A percentile compares a stretch with the other conserved stretches of the same genome.
Evolutionary conservation across 2,797 vertebrate species (phyloP).

Genomic region (Smutsia gigantea): DNA sequence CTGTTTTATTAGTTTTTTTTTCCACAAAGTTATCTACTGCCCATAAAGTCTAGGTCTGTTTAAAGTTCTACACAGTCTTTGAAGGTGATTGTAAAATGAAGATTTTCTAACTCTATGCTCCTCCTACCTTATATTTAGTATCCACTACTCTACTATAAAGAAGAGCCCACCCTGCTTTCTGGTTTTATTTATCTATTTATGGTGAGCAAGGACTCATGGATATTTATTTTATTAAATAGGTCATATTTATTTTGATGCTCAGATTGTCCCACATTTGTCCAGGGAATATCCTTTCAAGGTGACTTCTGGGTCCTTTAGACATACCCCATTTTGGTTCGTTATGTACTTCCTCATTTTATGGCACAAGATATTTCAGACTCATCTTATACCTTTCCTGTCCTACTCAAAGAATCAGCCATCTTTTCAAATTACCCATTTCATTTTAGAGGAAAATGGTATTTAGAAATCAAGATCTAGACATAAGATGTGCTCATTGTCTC

Average conservation of each 20-base stretch:
- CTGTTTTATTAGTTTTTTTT: conserved; percentile 23
- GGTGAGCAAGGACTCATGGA: neutral
- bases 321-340: neutral
- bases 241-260: conserved; percentile 16
- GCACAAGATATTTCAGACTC: neutral
- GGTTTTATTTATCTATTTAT: neutral
- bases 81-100: neutral
- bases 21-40: neutral
- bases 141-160: neutral
- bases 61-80: neutral
- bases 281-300: neutral
- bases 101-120: neutral
- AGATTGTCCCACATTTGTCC: neutral
- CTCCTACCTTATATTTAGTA: neutral
- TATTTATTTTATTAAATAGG: neutral
- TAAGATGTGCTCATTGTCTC: neutral
- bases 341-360: neutral
- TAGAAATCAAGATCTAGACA: neutral
- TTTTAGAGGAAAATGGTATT: neutral
- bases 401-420: neutral
- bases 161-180: neutral
- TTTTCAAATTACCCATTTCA: neutral
- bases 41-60: neutral
- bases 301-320: neutral
- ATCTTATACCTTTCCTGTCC: neutral